These are phyloP conservation scores for human DNA, from an alignment of 2,113 vertebrate genomes.

Conservation along the genomic window GRCh38 chrX:65659501-65660000, in stretches of 20 bases:
- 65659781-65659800: neutral
- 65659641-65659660: neutral
- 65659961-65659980: neutral
- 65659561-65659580: neutral
- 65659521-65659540: neutral
- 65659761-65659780: slow-evolving; percentile 3
- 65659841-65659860: neutral
- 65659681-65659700: neutral
- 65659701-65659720: slow-evolving; percentile 14
- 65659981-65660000: neutral
- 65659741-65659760: slow-evolving; percentile 16
- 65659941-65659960: neutral
- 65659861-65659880: neutral
- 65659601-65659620: neutral
- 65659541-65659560: neutral
- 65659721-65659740: neutral
- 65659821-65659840: neutral
- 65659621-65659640: neutral
- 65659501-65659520: neutral
- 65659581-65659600: neutral
- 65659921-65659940: neutral
- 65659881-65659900: slow-evolving; percentile 10
- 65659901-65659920: neutral
- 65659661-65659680: neutral
- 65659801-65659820: neutral